Evolutionary conservation across 2,113 vertebrate genomes (phyloP).

Genomic region (Zootoca vivipara): DNA sequence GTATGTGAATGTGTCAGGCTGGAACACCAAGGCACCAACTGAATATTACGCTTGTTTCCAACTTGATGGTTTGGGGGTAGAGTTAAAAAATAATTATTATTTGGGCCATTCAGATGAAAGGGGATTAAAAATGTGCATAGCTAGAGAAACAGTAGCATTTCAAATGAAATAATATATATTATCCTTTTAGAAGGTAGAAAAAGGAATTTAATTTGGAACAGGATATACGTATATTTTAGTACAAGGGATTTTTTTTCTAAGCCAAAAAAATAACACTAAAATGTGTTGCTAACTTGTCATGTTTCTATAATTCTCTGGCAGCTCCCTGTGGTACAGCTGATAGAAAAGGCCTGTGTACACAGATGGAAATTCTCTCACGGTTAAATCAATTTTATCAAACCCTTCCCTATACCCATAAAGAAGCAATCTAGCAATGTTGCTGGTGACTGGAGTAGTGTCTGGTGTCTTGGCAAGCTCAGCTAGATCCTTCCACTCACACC

Average conservation of each 20-base stretch:
- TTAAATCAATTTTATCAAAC: conserved; percentile 86
- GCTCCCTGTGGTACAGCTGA: conserved; percentile 87
- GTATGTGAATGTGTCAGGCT: conserved; percentile 1
- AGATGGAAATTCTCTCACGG: conserved; percentile 83
- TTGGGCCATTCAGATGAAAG: conserved; percentile 47
- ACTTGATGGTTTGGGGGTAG: conserved; percentile 16
- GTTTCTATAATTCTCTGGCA: conserved; percentile 75
- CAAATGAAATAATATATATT: conserved; percentile 51
- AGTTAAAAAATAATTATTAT: background rate
- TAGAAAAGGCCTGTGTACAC: conserved; percentile 85
- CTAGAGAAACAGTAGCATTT: conserved; percentile 48
- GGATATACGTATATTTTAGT: conserved; percentile 14
- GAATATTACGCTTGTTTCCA: conserved; percentile 53
- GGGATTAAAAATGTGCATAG: conserved; percentile 41
- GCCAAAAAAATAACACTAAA: conserved; percentile 58
- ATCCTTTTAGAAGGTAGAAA: conserved; percentile 43
- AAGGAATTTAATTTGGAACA: conserved; percentile 33
- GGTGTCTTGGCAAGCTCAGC: conserved; percentile 71
- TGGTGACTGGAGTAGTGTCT: conserved; percentile 84
- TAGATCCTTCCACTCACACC: conserved; percentile 90
- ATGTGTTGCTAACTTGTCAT: conserved; percentile 26
- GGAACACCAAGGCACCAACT: background rate
- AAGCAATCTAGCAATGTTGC: conserved; percentile 83
- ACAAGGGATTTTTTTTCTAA: conserved; percentile 36
- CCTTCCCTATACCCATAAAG: conserved; percentile 83